Conservation (phyloP, 2,888 invertebrate genomes). For the Orchesella flavescens region DNA sequence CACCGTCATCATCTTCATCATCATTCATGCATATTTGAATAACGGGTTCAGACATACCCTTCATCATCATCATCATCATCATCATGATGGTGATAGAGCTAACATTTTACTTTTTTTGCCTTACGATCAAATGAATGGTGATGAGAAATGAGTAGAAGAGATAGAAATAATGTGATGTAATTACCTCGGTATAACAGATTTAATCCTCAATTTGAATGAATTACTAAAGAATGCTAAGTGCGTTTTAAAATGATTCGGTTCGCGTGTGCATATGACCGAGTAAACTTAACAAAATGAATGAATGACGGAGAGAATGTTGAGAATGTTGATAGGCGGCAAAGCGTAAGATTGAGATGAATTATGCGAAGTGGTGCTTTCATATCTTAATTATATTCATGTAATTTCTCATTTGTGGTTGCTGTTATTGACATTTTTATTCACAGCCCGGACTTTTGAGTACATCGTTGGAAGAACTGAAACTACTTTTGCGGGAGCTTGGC, state of each 20-base stretch:
- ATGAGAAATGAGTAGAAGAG: background rate
- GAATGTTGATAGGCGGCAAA: too few species aligned
- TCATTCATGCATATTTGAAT: background rate
- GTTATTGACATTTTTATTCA: background rate
- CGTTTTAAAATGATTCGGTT: too few species aligned
- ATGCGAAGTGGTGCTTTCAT: background rate
- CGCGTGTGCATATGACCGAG: too few species aligned
- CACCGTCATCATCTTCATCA: background rate
- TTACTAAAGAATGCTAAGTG: too few species aligned
- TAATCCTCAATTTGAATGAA: background rate
- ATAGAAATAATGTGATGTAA: background rate
- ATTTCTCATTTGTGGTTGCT: background rate
- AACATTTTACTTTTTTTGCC: too few species aligned
- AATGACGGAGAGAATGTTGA: too few species aligned
- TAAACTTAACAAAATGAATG: too few species aligned
- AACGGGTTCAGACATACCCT: too few species aligned
- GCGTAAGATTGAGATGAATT: background rate
- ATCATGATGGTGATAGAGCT: too few species aligned
- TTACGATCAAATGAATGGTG: constrained; percentile 9
- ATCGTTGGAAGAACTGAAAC: constrained; percentile 74
- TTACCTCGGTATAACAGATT: background rate
- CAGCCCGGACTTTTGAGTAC: constrained; percentile 76
- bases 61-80: too few species aligned
- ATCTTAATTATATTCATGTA: background rate
- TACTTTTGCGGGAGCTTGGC: constrained; percentile 74